Percentiles rank a stretch among this genome's conserved stretches.
These are phyloP conservation scores for Nothobranchius furzeri DNA, from an alignment of 2,113 vertebrate genomes.

Conservation along the genomic window DNA sequence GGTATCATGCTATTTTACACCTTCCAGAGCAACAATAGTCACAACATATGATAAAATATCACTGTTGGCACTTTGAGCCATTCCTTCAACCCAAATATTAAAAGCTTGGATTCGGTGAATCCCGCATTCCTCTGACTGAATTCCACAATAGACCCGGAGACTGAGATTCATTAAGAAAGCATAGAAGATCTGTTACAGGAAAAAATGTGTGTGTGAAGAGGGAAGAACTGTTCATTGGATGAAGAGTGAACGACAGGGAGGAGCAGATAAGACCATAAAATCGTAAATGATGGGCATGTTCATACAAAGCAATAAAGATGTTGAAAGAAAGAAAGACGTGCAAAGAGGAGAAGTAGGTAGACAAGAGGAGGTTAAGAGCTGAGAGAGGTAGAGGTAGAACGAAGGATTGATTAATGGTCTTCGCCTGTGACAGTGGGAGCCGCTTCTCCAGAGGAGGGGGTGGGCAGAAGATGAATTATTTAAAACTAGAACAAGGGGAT, in stretches of 20 bases:
- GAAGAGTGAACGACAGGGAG: slow-evolving; percentile 35
- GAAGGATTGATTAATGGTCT: slow-evolving; percentile 70
- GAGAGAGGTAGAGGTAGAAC: slow-evolving; percentile 18
- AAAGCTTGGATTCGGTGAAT: too few relatives aligned
- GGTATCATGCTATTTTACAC: too few relatives aligned
- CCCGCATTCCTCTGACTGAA: too few relatives aligned
- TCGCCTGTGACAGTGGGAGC: slow-evolving; percentile 67
- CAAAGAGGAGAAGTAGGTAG: slow-evolving; percentile 8
- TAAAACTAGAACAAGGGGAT: slow-evolving; percentile 66
- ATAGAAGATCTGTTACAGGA: neutral
- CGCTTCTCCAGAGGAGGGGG: slow-evolving; percentile 37
- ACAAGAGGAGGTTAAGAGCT: slow-evolving; percentile 38
- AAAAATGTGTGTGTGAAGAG: slow-evolving; percentile 10
- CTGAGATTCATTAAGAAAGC: too few relatives aligned
- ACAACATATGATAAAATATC: too few relatives aligned
- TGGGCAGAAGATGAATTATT: slow-evolving; percentile 69
- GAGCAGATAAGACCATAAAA: slow-evolving; percentile 48
- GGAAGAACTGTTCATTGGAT: slow-evolving; percentile 24
- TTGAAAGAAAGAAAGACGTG: slow-evolving; percentile 17
- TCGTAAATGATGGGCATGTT: slow-evolving; percentile 49
- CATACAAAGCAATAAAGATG: slow-evolving; percentile 18
- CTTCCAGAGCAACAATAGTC: too few relatives aligned
- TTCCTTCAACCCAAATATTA: too few relatives aligned
- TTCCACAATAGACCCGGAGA: too few relatives aligned
- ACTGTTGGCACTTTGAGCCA: too few relatives aligned